Evolutionary conservation across 2,113 vertebrate genomes (phyloP), one percentile per base, ranked within the genome.

Genomic region (Nyctibius bracteatus): DNA sequence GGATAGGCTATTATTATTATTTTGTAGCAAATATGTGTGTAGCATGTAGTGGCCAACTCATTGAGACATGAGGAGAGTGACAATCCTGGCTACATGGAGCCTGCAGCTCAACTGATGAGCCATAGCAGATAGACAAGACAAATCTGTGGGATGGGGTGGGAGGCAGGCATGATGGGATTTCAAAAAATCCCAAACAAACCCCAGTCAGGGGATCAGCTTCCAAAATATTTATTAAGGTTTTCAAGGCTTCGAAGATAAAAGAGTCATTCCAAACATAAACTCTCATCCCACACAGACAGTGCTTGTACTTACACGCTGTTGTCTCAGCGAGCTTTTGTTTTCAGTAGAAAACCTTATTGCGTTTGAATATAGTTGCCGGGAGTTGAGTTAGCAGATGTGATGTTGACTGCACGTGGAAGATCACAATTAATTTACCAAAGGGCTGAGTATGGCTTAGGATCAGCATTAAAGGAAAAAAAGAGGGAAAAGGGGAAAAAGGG

Each of bases 171-270:
- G 1, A 54, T 24, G 35, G 59, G 80, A 65, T 81, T 94, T 70
- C 14, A 81, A 79, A 92, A 93, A 59, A 57, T 68, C 65, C 73
- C 82, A 88, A 86, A 90, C 79, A 86, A 80, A 66, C 27, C 35
- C 66, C 41, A 46, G 30, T 33, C n/a, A 68, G 27, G 59, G 43
- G 77, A 83, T 66, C 39, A 71, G 74, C 63, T 81, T 93, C 75
- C 63, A 74, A 86, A 94, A 93, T 71, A 90, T 71, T 92, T 94
- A 81, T 86, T 67, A 96, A 74, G 22, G 43, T 74, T 95, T 93
- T 88, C 73, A 92, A 81, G 43, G n/a, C 75, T 93, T 93, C 94
- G 90, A 30, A 93, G 77, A 68, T 37, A 75, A 67, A 92, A 52
- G 75, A 88, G 70, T 61, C 4, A 46, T 88, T 92, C 88, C 61